Base-by-base conservation (phyloP, 2,888 invertebrate species). In the Hipparchia sbordonii region DNA sequence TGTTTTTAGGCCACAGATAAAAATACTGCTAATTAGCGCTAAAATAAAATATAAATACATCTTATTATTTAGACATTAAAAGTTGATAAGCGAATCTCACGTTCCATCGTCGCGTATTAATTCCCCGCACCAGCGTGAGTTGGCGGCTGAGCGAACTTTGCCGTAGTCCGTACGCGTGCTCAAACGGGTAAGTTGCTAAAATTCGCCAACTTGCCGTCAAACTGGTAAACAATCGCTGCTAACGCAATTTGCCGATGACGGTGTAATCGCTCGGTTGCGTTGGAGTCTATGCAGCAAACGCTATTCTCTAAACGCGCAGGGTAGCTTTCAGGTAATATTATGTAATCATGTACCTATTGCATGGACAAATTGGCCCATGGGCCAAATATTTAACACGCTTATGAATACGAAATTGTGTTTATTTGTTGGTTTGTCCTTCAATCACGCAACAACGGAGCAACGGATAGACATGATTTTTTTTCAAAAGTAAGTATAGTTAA, bases 141-240 rank as follows among this genome's bases (percentile, higher is more conserved):
- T 48, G 63, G 48, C 62, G 46, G 62, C 46, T 48, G 62, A 13
- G 9, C 63, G 48, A 63, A 63, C 48, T 63, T 51, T 3, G 48
- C 8, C 48, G 63, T 46, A 13, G 13, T 8, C 62, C 13, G 10
- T 66, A 66, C n/a, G 51, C 51, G 46, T 48, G 33, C 66, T 66
- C 66, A 39, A 46, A 66, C 56, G 56, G 56, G 56, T 79, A 82
- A 56, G 56, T 62, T 62, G 62, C 62, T 62, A 13, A 63, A 62
- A 62, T 62, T 62, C 62, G 48, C 48, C 63, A 63, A 63, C 63
- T 63, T 23, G 63, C 63, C 54, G 46, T 7, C 57, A 46, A 66
- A 71, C 66, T 59, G 39, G 48, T 66, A 63, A 59, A 71, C 65
- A 71, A 71, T 71, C 48, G 59, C 71, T 56, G 46, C n/a, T 59